Evolutionary conservation across 2,888 invertebrate genomes (phyloP).

Genomic region (Camponotus fellah): DNA sequence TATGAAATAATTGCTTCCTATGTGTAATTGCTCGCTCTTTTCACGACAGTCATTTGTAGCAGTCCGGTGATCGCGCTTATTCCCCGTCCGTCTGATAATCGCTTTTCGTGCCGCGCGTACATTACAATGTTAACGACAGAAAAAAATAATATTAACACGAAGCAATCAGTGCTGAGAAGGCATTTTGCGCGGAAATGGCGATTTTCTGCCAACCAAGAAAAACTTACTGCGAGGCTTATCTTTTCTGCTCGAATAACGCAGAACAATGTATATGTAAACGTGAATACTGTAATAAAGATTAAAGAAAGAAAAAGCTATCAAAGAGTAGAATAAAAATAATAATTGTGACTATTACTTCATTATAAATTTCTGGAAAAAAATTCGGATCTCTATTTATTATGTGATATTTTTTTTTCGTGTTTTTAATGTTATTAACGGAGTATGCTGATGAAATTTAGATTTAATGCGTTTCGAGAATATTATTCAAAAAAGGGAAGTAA

Average conservation of each 20-base stretch:
- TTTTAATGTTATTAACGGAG: background rate
- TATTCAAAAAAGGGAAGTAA: background rate
- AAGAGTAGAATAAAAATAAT: conserved; percentile 3
- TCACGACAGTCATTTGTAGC: conserved; percentile 55
- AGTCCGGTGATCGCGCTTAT: conserved; percentile 44
- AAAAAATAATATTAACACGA: conserved; percentile 61
- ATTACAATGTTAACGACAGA: conserved; percentile 56
- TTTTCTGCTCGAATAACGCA: background rate
- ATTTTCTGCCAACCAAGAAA: conserved; percentile 24
- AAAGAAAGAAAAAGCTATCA: conserved; percentile 4
- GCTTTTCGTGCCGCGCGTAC: conserved; percentile 52
- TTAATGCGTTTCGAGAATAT: background rate
- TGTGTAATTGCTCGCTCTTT: conserved; percentile 64
- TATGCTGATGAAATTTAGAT: background rate
- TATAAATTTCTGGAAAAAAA: background rate
- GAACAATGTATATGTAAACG: conserved; percentile 5
- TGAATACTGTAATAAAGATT: conserved; percentile 8
- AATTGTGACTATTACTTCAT: background rate
- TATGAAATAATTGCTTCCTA: conserved; percentile 55
- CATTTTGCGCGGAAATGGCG: conserved; percentile 26
- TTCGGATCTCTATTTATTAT: background rate
- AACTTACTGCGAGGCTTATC: conserved; percentile 31
- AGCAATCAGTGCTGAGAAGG: conserved; percentile 36
- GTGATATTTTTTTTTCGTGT: background rate
- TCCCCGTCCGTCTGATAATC: conserved; percentile 55